Evolutionary conservation across 2,113 vertebrate species (phyloP), one percentile per base, ranked within the genome.

Genomic region (Castor canadensis): DNA sequence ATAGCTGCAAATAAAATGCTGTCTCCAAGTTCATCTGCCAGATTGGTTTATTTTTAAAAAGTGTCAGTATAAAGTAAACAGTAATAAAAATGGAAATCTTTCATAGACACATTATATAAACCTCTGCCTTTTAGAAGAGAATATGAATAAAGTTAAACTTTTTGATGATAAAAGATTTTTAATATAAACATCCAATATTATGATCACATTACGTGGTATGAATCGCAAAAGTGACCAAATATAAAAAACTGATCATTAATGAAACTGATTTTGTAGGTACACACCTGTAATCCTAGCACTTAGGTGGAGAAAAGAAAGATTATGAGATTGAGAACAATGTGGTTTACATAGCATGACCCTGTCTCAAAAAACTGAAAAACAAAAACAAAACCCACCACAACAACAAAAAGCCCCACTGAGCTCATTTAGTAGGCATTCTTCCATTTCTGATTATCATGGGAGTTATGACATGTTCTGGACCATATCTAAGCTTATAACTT

Each of bases 71-170:
- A 69, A 95, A 90, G 30, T 76, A 66, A 93, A 87, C 16, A 87
- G 45, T 76, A 82, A 90, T 91, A 80, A 81, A 92, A 82, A 72
- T 71, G 12, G 16, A 80, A 93, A 52, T 38, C 11, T 71, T 85
- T 64, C 49, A 75, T 13, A 91, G 66, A 54, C 6, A 52, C 26
- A 7, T 69, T 81, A 43, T 52, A 77, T 71, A 89, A 60, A 47
- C 4, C 9, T 86, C 62, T 69, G 5, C 3, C 45, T 83, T 92
- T 93, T 90, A 28, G 56, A 95, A 91, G 30, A 76, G 56, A 82
- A 75, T 32, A 69, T 71, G n/a, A 3, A 28, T 87, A 71, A 73
- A 77, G 4, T 7, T 38, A 47, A 95, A 30, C 1, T 40, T 83
- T 83, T 89, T 60, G 24, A 28, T 49, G 60, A 86, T 40, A 38